These are phyloP conservation scores for Enteromius mattozi DNA, from an alignment of 2,797 vertebrate species.

Conservation along the genomic window DNA sequence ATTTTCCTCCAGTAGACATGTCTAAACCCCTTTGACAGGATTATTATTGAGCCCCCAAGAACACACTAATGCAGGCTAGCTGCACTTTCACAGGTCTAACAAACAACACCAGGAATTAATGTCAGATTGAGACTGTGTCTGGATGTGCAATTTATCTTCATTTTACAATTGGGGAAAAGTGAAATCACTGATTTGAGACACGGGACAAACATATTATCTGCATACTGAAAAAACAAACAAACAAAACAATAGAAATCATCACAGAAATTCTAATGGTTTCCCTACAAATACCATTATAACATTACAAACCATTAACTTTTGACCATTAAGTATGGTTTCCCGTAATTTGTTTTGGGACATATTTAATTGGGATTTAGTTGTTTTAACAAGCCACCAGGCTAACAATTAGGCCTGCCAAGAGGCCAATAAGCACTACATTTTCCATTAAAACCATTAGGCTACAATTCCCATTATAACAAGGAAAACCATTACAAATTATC, in stretches of 20 bases:
- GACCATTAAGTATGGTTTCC: neutral
- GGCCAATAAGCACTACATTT: neutral
- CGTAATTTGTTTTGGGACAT: neutral
- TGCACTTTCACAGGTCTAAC: neutral
- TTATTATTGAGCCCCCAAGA: slow-evolving; percentile 20
- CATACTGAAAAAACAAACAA: neutral
- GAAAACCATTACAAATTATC: neutral
- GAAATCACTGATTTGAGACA: neutral
- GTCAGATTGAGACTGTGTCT: neutral
- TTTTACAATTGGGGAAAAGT: neutral
- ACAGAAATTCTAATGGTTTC: neutral
- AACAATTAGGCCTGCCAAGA: too few relatives aligned
- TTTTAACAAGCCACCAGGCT: neutral
- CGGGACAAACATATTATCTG: neutral
- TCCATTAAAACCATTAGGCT: neutral
- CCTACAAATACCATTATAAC: neutral
- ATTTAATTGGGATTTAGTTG: neutral
- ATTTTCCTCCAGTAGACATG: neutral
- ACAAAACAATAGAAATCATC: neutral
- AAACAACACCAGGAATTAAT: neutral
- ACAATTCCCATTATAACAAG: neutral
- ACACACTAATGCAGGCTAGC: neutral
- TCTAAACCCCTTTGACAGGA: slow-evolving; percentile 17
- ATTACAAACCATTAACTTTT: neutral
- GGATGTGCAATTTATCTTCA: neutral